A percentile compares a stretch with the other conserved stretches of the same genome.
Conservation (phyloP, 2,797 vertebrate species). For the Chloroceryle inda region DNA sequence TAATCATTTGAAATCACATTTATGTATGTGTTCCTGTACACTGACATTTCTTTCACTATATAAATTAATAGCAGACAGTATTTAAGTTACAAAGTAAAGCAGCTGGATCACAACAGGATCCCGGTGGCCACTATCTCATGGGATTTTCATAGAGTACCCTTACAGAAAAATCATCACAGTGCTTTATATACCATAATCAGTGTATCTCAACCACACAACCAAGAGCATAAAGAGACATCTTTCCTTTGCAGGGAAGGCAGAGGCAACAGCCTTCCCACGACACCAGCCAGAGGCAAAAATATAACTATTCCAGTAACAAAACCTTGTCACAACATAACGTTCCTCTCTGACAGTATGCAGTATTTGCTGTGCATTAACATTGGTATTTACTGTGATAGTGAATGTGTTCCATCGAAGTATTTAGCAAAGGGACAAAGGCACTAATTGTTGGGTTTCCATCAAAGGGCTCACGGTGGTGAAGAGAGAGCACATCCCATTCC, state of each 20-base stretch:
- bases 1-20: not conserved
- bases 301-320: not conserved
- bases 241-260: not conserved
- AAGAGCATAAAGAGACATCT: not conserved
- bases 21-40: accelerated
- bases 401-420: not conserved
- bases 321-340: not conserved
- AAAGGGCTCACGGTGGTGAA: not conserved
- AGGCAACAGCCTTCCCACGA: not conserved
- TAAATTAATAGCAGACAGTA: not conserved
- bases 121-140: not conserved
- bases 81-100: not conserved
- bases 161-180: not conserved
- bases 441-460: not conserved
- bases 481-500: not conserved
- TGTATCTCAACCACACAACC: not conserved
- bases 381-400: not conserved
- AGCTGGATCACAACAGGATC: not conserved
- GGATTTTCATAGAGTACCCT: not conserved
- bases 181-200: not conserved
- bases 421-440: not conserved
- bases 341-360: not conserved
- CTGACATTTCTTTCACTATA: not conserved
- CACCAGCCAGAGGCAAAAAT: not conserved
- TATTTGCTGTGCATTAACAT: not conserved